phyloP scores from a whole-genome alignment of 2,113 vertebrate genomes.

The Cochlearius cochlearius region DNA sequence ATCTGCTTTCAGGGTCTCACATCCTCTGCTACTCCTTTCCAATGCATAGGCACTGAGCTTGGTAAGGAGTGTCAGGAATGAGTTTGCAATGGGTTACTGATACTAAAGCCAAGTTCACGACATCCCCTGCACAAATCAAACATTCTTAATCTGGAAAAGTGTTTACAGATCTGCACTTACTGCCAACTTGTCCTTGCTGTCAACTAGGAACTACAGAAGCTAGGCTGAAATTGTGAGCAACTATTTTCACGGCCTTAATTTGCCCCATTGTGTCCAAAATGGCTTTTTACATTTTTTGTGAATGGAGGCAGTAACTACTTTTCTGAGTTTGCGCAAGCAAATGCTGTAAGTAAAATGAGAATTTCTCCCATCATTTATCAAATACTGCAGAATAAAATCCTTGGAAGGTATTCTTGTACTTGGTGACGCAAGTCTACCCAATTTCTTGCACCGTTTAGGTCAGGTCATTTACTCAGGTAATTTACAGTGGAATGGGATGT shows the following conservation, averaged over 20 bases:
- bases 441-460: slow-evolving; percentile 1
- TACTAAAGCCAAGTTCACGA: background rate
- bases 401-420: background rate
- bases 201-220: background rate
- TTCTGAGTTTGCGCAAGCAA: background rate
- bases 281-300: background rate
- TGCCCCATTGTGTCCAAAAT: background rate
- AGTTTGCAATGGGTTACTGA: background rate
- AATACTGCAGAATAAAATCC: background rate
- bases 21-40: background rate
- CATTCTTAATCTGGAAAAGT: background rate
- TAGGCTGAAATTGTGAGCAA: background rate
- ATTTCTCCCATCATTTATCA: background rate
- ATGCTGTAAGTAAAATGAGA: background rate
- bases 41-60: background rate
- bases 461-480: background rate
- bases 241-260: background rate
- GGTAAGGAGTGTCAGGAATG: background rate
- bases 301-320: background rate
- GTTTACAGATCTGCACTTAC: background rate
- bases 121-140: background rate
- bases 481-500: background rate
- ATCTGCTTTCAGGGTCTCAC: background rate
- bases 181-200: background rate
- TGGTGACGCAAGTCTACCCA: background rate